Evolutionary conservation across 2,113 vertebrate genomes (phyloP).

Genomic region (Todiramphus chloris): DNA sequence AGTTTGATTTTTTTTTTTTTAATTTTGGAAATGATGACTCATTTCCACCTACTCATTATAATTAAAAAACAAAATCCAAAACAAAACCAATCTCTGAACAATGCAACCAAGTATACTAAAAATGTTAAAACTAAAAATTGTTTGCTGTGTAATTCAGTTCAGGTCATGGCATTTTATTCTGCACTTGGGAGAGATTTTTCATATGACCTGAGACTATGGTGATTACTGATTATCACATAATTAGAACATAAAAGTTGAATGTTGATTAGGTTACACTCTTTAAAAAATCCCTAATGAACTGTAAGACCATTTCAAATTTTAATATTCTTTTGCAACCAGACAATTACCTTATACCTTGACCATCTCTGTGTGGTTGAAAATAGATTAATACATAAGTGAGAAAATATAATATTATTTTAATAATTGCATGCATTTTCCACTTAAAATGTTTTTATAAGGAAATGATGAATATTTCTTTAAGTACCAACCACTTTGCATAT

Average conservation of each 20-base stretch:
- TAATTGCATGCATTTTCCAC: background rate
- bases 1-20: background rate
- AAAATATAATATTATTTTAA: background rate
- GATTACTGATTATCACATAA: slow-evolving; percentile 30
- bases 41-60: background rate
- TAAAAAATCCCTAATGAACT: slow-evolving; percentile 24
- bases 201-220: background rate
- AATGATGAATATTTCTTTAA: background rate
- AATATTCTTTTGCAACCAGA: background rate
- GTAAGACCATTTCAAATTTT: background rate
- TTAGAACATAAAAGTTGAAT: slow-evolving; percentile 1
- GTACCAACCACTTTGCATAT: background rate
- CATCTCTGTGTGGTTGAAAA: background rate
- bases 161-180: background rate
- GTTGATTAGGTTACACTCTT: background rate
- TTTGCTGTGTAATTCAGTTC: background rate
- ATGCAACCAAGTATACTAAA: background rate
- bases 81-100: background rate
- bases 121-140: background rate
- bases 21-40: background rate
- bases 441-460: background rate
- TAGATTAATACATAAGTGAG: background rate
- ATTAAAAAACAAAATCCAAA: background rate
- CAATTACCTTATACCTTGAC: background rate
- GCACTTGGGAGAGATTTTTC: background rate